These are phyloP conservation scores for Lepidostoma basale DNA, from an alignment of 1,140 invertebrate species.

Conservation along the genomic window DNA sequence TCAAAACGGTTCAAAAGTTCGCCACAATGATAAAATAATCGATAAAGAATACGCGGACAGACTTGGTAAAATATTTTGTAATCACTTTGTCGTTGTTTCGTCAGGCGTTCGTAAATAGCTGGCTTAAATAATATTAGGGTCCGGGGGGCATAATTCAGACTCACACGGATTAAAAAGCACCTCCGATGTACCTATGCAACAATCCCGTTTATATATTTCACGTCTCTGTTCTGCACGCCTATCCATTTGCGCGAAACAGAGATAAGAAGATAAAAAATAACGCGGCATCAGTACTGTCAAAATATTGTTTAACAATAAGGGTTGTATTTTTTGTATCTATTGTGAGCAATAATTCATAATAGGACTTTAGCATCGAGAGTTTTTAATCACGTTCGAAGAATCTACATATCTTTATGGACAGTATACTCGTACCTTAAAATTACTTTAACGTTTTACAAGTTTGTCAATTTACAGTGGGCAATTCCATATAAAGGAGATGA, in stretches of 20 bases:
- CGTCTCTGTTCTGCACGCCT: not conserved
- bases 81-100: slow-evolving; percentile 32
- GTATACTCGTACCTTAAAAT: no score
- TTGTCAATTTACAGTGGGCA: no score
- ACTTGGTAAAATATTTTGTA: slow-evolving; percentile 40
- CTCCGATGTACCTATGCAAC: slow-evolving; percentile 24
- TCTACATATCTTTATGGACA: no score
- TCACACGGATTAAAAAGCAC: slow-evolving; percentile 30
- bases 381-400: no score
- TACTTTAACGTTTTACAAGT: no score
- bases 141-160: slow-evolving; percentile 28
- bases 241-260: slow-evolving; percentile 5
- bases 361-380: no score
- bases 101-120: slow-evolving; percentile 35
- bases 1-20: no score
- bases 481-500: no score
- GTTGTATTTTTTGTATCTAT: slow-evolving; percentile 29
- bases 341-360: no score
- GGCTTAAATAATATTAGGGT: slow-evolving; percentile 34
- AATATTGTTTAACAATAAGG: slow-evolving; percentile 20
- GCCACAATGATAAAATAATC: no score
- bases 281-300: slow-evolving; percentile 21
- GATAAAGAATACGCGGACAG: slow-evolving; percentile 9
- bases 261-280: slow-evolving; percentile 15
- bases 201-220: not conserved